Evolutionary conservation across 1,140 invertebrate species (phyloP), one percentile per base, ranked within the genome.

Genomic region (Ceratina calcarata): DNA sequence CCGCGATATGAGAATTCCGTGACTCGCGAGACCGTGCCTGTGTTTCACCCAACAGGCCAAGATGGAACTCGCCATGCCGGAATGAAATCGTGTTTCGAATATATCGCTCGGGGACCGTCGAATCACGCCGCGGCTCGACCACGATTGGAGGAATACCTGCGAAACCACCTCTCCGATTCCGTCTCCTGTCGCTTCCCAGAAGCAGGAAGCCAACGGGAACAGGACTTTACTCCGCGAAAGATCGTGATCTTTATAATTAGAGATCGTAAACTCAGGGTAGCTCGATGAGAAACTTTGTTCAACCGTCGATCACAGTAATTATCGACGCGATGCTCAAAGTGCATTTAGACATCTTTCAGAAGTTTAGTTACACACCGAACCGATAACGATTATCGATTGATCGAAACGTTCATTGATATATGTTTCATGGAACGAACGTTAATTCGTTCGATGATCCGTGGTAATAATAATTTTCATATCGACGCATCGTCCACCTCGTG

Each of bases 161-260:
- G 58, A 61, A 32, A 45, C 53, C 16, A 71, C 80, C 81, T 57
- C 70, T 45, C 58, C 37, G 22, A 45, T 49, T 49, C 61, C 58
- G 68, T n/a, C 37, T 73, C 51, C 58, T 24, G 20, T 71, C 45
- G 16, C 27, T 81, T 84, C 82, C n/a, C 49, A 62, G 84, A 85
- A 85, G 37, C 79, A 61, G 66, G 84, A 84, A 37, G 62, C 53
- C 68, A 51, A 68, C 57, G 57, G 75, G 68, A 83, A 83, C 77
- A 67, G 83, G 80, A 86, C 53, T 80, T 83, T 45, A 58, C 62
- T 61, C 73, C 80, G 80, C 80, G 73, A 82, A 86, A 51, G 73
- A 86, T 80, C 51, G 83, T 85, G 83, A 86, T 86, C 83, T 84
- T 85, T 86, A 85, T 86, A 86, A 86, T 86, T 86, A 86, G 83